Evolutionary conservation across 2,888 invertebrate genomes (phyloP).

Genomic region (Leistus spinibarbis): DNA sequence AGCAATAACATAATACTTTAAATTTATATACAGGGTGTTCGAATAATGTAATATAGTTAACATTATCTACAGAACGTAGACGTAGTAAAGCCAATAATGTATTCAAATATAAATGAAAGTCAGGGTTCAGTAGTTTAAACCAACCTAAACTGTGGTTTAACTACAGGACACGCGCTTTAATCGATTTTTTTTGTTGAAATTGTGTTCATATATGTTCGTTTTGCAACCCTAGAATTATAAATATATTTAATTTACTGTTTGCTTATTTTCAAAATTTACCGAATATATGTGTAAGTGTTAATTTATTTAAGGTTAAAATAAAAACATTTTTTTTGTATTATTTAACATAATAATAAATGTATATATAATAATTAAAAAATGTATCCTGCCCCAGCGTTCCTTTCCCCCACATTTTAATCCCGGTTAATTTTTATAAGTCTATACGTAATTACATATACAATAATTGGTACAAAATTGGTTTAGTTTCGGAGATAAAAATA

Average conservation of each 20-base stretch:
- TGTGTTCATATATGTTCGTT: neutral
- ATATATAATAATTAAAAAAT: neutral
- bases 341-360: neutral
- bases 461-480: too few species aligned
- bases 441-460: too few species aligned
- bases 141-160: neutral
- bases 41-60: constrained; percentile 5
- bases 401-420: neutral
- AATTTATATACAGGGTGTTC: neutral
- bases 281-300: neutral
- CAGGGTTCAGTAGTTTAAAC: neutral
- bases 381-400: too few species aligned
- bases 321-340: neutral
- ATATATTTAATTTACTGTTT: neutral
- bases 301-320: neutral
- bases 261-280: neutral
- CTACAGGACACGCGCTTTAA: neutral
- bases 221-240: neutral
- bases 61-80: constrained; percentile 13
- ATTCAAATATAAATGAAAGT: constrained; percentile 25
- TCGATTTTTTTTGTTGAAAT: neutral
- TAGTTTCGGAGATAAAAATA: too few species aligned
- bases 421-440: neutral
- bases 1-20: neutral
- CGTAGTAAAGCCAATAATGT: constrained; percentile 11